A percentile compares a stretch with the other conserved stretches of the same genome.
phyloP scores from a whole-genome alignment of 2,888 invertebrate species.

The Drosophila picticornis region DNA sequence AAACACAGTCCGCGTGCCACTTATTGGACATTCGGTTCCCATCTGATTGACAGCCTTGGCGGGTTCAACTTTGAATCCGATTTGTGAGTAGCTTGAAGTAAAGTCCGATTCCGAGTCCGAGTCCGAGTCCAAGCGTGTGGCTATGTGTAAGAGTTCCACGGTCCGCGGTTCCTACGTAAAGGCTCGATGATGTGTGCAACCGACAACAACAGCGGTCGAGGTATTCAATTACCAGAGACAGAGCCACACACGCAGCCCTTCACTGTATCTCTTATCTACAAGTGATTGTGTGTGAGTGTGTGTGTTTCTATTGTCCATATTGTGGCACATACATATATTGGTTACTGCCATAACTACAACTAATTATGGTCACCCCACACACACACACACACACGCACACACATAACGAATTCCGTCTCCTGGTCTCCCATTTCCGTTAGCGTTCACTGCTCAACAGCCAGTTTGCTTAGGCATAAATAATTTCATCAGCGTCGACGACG shows the following conservation, averaged over 20 bases:
- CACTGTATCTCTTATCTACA: slow-evolving; percentile 18
- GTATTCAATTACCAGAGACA: slow-evolving; percentile 70
- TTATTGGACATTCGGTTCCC: slow-evolving; percentile 35
- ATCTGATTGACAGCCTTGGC: slow-evolving; percentile 77
- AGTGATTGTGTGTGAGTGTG: background rate
- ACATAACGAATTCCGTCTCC: slow-evolving; percentile 1
- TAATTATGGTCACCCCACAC: slow-evolving; percentile 58
- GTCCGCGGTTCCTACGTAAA: slow-evolving; percentile 52
- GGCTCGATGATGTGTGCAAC: slow-evolving; percentile 76
- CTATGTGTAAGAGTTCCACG: slow-evolving; percentile 5
- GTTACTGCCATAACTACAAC: slow-evolving; percentile 74
- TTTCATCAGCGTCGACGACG: slow-evolving; percentile 71
- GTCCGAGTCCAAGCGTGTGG: background rate
- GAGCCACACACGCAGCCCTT: slow-evolving; percentile 54
- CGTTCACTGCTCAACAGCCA: slow-evolving; percentile 5
- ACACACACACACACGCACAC: background rate
- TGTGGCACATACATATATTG: slow-evolving; percentile 57
- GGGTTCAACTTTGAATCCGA: slow-evolving; percentile 53
- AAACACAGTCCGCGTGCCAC: slow-evolving; percentile 12
- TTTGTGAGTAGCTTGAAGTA: slow-evolving; percentile 2
- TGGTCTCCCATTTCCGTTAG: slow-evolving; percentile 6
- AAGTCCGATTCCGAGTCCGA: background rate
- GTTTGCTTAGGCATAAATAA: slow-evolving; percentile 74
- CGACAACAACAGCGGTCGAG: slow-evolving; percentile 50
- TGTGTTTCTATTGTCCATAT: slow-evolving; percentile 34